phyloP scores from a whole-genome alignment of 1,140 invertebrate species.

The Zaprionus davidi region DNA sequence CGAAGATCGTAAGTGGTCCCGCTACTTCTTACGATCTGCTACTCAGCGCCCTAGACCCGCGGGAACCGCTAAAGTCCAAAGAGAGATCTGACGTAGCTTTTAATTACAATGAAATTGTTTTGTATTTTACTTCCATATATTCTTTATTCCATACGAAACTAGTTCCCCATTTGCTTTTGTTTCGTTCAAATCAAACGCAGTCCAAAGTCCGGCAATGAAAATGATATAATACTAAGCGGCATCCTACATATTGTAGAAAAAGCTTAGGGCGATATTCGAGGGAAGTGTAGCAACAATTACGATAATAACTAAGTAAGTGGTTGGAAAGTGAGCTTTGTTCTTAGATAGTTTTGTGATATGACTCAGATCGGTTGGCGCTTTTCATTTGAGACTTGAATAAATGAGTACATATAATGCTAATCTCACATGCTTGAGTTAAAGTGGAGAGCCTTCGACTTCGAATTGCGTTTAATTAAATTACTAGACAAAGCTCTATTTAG shows the following conservation, averaged over 20 bases:
- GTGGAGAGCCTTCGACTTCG: constrained; percentile 3
- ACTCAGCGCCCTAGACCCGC: constrained; percentile 35
- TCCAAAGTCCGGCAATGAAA: constrained; percentile 59
- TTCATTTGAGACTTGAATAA: background rate
- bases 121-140: constrained; percentile 32
- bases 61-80: constrained; percentile 41
- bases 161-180: constrained; percentile 53
- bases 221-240: constrained; percentile 43
- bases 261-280: constrained; percentile 18
- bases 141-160: constrained; percentile 41
- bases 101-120: constrained; percentile 41
- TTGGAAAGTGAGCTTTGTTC: constrained; percentile 36
- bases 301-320: constrained; percentile 60
- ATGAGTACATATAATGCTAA: background rate
- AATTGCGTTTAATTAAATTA: constrained; percentile 1
- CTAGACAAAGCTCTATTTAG: background rate
- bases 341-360: constrained; percentile 9
- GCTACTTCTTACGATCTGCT: constrained; percentile 7
- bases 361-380: background rate
- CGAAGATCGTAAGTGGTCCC: background rate
- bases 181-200: constrained; percentile 42
- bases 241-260: background rate
- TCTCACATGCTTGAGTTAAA: background rate
- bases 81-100: constrained; percentile 41
- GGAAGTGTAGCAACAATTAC: constrained; percentile 50